Conservation (phyloP, 2,113 vertebrate species). For the Atherinomorus stipes region DNA sequence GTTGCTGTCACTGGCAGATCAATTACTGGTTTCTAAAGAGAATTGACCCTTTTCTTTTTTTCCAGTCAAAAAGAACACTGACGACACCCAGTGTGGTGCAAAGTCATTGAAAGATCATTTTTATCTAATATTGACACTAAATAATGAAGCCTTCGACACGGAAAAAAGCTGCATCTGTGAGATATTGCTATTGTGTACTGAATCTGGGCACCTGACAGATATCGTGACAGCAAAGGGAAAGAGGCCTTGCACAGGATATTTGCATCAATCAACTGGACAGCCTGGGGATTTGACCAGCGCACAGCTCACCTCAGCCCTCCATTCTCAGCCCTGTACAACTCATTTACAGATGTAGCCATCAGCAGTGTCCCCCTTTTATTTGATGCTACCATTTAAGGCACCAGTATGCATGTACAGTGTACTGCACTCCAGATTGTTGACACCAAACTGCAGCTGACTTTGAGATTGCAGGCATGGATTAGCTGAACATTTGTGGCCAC, state of each 20-base stretch:
- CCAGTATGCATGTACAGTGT: neutral
- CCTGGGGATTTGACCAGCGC: slow-evolving; percentile 57
- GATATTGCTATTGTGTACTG: slow-evolving; percentile 10
- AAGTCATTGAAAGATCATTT: neutral
- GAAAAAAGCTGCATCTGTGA: slow-evolving; percentile 7
- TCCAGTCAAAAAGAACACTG: slow-evolving; percentile 30
- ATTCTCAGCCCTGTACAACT: slow-evolving; percentile 51
- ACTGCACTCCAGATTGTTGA: neutral
- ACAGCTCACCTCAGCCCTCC: slow-evolving; percentile 48
- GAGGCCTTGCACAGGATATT: slow-evolving; percentile 62
- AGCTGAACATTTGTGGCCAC: neutral
- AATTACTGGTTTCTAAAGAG: slow-evolving; percentile 33
- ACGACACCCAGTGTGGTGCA: neutral
- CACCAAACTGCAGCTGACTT: slow-evolving; percentile 7
- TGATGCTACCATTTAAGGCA: slow-evolving; percentile 41
- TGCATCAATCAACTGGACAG: slow-evolving; percentile 75
- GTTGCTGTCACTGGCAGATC: slow-evolving; percentile 47
- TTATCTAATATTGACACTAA: neutral
- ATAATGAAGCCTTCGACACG: slow-evolving; percentile 14
- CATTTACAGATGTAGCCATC: slow-evolving; percentile 70
- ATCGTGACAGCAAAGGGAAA: slow-evolving; percentile 48
- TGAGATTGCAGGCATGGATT: neutral
- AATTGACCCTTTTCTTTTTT: slow-evolving; percentile 36
- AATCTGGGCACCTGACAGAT: slow-evolving; percentile 61
- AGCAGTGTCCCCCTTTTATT: slow-evolving; percentile 14